These are phyloP conservation scores for Sardina pilchardus DNA, from an alignment of 2,113 vertebrate species.

Conservation along the genomic window DNA sequence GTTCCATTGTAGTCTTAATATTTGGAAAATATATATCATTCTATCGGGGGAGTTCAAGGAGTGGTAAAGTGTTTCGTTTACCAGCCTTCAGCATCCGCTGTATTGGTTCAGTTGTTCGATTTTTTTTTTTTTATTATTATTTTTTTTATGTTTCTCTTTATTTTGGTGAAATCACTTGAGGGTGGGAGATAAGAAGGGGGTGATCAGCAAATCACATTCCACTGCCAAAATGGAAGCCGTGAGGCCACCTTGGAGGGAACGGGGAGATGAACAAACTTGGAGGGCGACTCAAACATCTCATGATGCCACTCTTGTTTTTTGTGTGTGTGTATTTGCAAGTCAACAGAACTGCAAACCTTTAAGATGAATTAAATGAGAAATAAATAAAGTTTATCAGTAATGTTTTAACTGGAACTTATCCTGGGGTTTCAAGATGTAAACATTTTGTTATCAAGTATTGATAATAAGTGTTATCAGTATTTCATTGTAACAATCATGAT, in stretches of 20 bases:
- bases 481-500: slow-evolving; percentile 66
- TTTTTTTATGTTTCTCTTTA: not conserved
- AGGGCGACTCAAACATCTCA: slow-evolving; percentile 34
- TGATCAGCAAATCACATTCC: slow-evolving; percentile 55
- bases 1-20: not conserved
- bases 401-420: slow-evolving; percentile 50
- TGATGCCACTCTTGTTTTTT: slow-evolving; percentile 28
- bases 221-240: slow-evolving; percentile 56
- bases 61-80: slow-evolving; percentile 23
- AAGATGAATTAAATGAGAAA: slow-evolving; percentile 23
- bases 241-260: slow-evolving; percentile 50
- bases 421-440: slow-evolving; percentile 53
- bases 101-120: slow-evolving; percentile 27
- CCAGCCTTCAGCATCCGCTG: not conserved
- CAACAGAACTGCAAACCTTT: slow-evolving; percentile 40
- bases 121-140: not conserved
- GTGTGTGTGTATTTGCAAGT: slow-evolving; percentile 16
- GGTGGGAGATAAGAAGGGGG: slow-evolving; percentile 12
- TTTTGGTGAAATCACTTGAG: slow-evolving; percentile 17
- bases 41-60: not conserved
- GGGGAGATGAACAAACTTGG: slow-evolving; percentile 18
- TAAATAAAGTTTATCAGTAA: slow-evolving; percentile 32
- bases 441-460: slow-evolving; percentile 54
- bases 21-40: slow-evolving; percentile 4
- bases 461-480: no score